Base-by-base conservation (phyloP, 2,888 invertebrate species). In the Calameuta idolon region DNA sequence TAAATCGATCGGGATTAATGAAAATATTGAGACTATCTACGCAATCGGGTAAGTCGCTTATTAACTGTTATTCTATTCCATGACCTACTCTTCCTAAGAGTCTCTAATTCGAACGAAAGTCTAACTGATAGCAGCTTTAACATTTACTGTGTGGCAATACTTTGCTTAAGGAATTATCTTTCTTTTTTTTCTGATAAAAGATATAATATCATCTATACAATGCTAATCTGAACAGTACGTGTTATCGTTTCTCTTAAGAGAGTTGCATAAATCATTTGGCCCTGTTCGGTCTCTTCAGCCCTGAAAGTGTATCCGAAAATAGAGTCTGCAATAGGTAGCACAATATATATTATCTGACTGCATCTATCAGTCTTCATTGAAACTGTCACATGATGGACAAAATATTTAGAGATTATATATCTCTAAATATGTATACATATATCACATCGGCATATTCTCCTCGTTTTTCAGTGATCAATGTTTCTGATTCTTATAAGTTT, bases 31-130 rank as follows among this genome's bases (percentile, higher is more conserved):
- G 78, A 92, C 93, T 5, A 91, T 95, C 71, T 95, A 95, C 87
- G 94, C 94, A 81, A 92, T 95, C 82, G 94, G 94, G 94, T 94
- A 90, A 90, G 92, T 90, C 34, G 69, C 31, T 75, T 55, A 33
- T 74, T 34, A 30, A 12, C n/a, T 77, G 73, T 75, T 23, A 11
- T 30, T 11, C 55, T 9, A 55, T 23, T 55, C 55, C 55, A 23
- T 23, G 55, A 55, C 55, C 55, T 55, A 23, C 5, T 55, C 55
- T 55, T 23, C 9, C 55, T 23, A 15, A 55, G 23, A 55, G 55
- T 5, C 15, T 40, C 55, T 55, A 55, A 55, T 55, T 5, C 2
- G 9, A 2, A 55, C 23, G 23, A 55, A 40, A 40, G 55, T 9
- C 23, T 55, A 15, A 40, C 40, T 23, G 55, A 55, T 40, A 40